Percentiles rank a stretch among this genome's conserved stretches.
phyloP scores from a whole-genome alignment of 2,113 vertebrate genomes.

The Prietella phreatophila region DNA sequence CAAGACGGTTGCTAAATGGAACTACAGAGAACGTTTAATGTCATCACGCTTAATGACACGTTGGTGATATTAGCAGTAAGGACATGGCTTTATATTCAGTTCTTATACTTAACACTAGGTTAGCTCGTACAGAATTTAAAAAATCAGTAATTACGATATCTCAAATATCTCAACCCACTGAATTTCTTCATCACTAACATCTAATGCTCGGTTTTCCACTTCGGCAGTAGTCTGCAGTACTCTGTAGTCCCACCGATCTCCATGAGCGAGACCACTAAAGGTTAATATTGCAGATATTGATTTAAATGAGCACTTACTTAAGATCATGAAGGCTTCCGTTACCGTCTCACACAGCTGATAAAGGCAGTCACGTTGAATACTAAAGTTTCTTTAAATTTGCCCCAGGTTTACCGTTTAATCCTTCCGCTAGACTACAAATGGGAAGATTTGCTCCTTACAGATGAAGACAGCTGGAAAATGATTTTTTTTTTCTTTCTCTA shows the following conservation, averaged over 20 bases:
- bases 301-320: conserved; percentile 68
- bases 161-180: neutral
- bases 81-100: neutral
- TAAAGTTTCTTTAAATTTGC: conserved; percentile 10
- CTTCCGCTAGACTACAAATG: neutral
- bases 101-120: neutral
- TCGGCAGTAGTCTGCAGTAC: conserved; percentile 53
- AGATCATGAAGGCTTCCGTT: conserved; percentile 49
- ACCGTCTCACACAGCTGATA: conserved; percentile 20
- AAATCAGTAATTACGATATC: neutral
- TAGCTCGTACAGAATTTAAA: neutral
- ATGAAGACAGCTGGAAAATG: conserved; percentile 10
- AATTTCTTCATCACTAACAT: neutral
- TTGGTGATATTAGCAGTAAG: neutral
- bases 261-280: conserved; percentile 65
- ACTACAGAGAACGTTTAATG: no score
- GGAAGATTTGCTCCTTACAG: neutral
- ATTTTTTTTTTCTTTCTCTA: neutral
- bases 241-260: conserved; percentile 61
- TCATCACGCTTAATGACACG: neutral
- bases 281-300: conserved; percentile 72
- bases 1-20: no score
- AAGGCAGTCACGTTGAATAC: neutral
- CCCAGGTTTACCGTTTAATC: conserved; percentile 24
- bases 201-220: neutral